Base-by-base conservation (phyloP, 2,888 invertebrate species). In the Cryptocephalus primarius region DNA sequence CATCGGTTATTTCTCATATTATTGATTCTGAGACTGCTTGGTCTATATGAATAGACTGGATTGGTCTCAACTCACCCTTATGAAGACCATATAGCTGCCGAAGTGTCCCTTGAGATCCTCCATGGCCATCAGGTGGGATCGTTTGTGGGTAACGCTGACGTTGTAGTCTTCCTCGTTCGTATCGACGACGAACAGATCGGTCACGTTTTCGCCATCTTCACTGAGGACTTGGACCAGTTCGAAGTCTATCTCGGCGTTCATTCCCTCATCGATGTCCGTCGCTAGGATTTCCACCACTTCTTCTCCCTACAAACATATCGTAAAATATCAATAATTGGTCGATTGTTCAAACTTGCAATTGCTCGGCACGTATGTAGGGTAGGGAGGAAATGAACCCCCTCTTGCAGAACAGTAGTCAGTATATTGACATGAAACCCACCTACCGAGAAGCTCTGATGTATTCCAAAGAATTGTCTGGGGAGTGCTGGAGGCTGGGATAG, bases 31-130 rank as follows among this genome's bases (percentile, higher is more conserved):
- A 22, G 22, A 22, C 22, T 22, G 2, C 2, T 22, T 4, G 22
- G 22, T 22, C 22, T 22, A 22, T n/a, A n/a, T n/a, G 22, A 6
- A 22, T 22, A 22, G 22, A 6, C 6, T 4, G 22, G 22, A 22
- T 22, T 2, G 6, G 22, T 22, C n/a, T n/a, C n/a, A n/a, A 6
- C 22, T 22, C 62, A 79, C 80, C 64, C 62, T 52, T 36, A 82
- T 70, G 49, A 66, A 65, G 44, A 82, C 65, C 9, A 60, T 61
- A 61, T 77, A 80, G 1, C 70, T 71, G 33, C 82, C 82, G 73
- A 78, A 80, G 57, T 71, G 77, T 1, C 75, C 75, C 53, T 63
- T 68, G 32, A 82, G 60, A 49, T 71, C 64, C 55, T 68, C 64
- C 1, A 60, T 58, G 0, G 76, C 71, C 51, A 67, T 64, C 8